A percentile compares a stretch with the other conserved stretches of the same genome.
These are phyloP conservation scores for Brachionus rubens DNA, from an alignment of 1,140 invertebrate species.

Conservation along the genomic window DNA sequence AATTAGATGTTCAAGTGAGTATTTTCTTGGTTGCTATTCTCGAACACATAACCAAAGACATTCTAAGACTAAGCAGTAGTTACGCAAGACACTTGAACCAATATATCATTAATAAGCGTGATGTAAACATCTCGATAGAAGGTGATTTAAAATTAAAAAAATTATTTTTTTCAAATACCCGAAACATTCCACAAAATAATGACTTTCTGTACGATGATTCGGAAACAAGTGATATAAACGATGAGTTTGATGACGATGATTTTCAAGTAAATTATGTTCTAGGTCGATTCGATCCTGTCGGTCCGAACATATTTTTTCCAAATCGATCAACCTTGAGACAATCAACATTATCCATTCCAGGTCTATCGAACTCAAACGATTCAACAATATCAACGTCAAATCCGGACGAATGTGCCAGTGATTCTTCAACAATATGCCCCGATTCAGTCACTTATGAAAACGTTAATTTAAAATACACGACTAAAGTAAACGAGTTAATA, in stretches of 20 bases:
- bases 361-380: background rate
- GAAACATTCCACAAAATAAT: background rate
- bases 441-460: slow-evolving; percentile 31
- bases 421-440: slow-evolving; percentile 22
- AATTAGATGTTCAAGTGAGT: slow-evolving; percentile 28
- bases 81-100: background rate
- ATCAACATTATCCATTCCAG: background rate
- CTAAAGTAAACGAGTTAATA: slow-evolving; percentile 28
- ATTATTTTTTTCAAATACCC: slow-evolving; percentile 12
- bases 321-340: background rate
- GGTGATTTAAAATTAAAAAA: slow-evolving; percentile 34
- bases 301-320: background rate
- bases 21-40: slow-evolving; percentile 29
- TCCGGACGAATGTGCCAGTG: slow-evolving; percentile 6
- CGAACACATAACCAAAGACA: slow-evolving; percentile 12
- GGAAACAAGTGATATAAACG: slow-evolving; percentile 4
- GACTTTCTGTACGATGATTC: slow-evolving; percentile 17
- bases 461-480: background rate
- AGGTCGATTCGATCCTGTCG: background rate
- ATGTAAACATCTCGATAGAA: slow-evolving; percentile 36
- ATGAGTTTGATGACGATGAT: slow-evolving; percentile 21
- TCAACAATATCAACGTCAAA: slow-evolving; percentile 1
- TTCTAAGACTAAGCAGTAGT: slow-evolving; percentile 19
- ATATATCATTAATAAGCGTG: slow-evolving; percentile 30
- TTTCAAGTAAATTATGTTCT: background rate